Conservation (phyloP, 2,113 vertebrate species). For the Syngnathus typhle region DNA sequence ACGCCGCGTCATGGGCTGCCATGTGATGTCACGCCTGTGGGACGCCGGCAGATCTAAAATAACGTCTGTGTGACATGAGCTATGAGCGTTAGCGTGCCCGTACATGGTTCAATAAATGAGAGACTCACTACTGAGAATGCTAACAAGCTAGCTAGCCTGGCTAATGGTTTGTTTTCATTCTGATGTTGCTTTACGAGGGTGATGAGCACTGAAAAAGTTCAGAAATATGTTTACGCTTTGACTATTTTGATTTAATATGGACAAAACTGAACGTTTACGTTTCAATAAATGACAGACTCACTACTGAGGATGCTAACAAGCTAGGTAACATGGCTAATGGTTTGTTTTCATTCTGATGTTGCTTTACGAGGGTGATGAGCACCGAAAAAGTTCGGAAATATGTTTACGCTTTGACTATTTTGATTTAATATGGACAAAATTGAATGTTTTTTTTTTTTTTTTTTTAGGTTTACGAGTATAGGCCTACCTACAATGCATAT, state of each 20-base stretch:
- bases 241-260: no score
- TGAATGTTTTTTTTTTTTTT: no score
- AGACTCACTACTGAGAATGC: not conserved
- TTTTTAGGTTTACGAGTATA: no score
- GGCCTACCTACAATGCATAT: not conserved
- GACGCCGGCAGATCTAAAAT: conserved; percentile 9
- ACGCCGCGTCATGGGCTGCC: conserved; percentile 36
- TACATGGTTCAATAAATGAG: not conserved
- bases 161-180: not conserved
- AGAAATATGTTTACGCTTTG: no score
- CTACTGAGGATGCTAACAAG: not conserved
- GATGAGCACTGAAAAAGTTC: no score
- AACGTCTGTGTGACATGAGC: not conserved
- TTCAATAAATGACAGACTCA: not conserved
- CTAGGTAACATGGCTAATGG: not conserved
- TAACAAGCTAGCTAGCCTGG: not conserved
- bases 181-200: not conserved
- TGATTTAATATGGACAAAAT: no score
- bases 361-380: no score
- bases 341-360: not conserved
- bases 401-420: no score
- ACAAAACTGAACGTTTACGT: no score
- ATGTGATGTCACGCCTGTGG: conserved; percentile 37
- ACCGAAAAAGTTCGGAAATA: no score
- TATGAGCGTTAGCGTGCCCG: not conserved